phyloP scores from a whole-genome alignment of 2,113 vertebrate species.

The Delphinapterus leucas region DNA sequence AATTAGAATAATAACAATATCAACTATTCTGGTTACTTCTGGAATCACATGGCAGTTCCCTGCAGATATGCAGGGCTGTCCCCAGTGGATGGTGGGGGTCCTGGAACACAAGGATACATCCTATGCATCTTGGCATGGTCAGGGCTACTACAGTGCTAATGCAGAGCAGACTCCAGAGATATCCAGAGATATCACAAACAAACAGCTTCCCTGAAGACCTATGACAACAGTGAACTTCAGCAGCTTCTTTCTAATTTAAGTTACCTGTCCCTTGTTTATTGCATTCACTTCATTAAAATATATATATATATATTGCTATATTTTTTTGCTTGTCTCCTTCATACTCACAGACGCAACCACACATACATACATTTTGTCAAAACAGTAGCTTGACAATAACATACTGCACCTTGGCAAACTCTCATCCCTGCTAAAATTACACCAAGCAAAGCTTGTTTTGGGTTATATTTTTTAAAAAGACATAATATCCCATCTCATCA shows the following conservation, averaged over 20 bases:
- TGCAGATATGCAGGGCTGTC: not conserved
- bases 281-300: not conserved
- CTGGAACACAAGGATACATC: not conserved
- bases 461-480: conserved; percentile 40
- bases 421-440: conserved; percentile 55
- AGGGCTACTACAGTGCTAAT: not conserved
- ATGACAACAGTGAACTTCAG: not conserved
- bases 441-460: conserved; percentile 51
- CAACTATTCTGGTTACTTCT: not conserved
- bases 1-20: not conserved
- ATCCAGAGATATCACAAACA: not conserved
- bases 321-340: conserved; percentile 1
- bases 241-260: conserved; percentile 26
- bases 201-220: not conserved
- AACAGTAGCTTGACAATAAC: conserved; percentile 51
- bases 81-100: not conserved
- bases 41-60: not conserved
- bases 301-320: not conserved
- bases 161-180: not conserved
- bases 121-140: not conserved
- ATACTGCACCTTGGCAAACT: conserved; percentile 62
- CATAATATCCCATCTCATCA: conserved; percentile 60
- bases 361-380: conserved; percentile 51
- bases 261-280: not conserved
- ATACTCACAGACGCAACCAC: conserved; percentile 18